phyloP scores from a whole-genome alignment of 2,797 vertebrate species.

The Sphenopsis melanotis region DNA sequence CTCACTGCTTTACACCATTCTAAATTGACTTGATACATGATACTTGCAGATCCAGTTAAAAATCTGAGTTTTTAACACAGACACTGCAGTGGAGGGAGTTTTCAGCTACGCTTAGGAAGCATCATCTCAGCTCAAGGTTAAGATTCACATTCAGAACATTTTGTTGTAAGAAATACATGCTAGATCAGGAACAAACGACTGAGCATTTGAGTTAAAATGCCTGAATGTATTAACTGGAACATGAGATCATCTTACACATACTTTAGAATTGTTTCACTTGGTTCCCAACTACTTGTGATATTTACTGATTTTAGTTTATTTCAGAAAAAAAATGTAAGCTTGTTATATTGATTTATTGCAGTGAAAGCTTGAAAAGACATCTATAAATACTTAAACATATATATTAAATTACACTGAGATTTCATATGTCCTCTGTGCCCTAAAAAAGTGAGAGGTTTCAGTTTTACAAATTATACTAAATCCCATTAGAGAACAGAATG shows the following conservation, averaged over 20 bases:
- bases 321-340: neutral
- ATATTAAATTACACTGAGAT: slow-evolving; percentile 2
- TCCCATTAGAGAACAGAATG: neutral
- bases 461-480: slow-evolving; percentile 31
- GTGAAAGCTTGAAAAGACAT: neutral
- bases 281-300: neutral
- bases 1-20: neutral
- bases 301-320: slow-evolving; percentile 9
- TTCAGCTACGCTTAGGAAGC: neutral
- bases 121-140: neutral
- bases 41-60: neutral
- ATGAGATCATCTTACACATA: neutral
- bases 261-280: neutral
- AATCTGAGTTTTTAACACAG: neutral
- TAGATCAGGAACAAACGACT: neutral
- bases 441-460: neutral
- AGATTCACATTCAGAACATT: neutral
- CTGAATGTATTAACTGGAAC: neutral
- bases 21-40: neutral
- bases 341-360: neutral
- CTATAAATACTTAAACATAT: neutral
- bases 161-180: neutral
- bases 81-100: neutral
- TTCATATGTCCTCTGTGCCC: neutral
- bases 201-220: neutral